Conservation (phyloP, 2,113 vertebrate species). For the Agapornis roseicollis region DNA sequence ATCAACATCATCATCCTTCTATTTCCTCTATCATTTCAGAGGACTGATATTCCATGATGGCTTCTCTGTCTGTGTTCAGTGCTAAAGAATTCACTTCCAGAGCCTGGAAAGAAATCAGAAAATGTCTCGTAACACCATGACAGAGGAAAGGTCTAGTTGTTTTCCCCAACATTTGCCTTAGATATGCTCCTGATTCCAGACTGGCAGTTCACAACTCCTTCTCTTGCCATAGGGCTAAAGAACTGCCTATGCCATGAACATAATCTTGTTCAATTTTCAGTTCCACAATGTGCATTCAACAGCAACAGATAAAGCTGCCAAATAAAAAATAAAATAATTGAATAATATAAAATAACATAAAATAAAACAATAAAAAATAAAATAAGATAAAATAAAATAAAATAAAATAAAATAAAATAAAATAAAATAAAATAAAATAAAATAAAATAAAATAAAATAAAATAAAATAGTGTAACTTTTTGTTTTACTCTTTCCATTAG, state of each 20-base stretch:
- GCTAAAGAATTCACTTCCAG: not conserved
- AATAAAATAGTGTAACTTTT: not conserved
- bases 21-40: not conserved
- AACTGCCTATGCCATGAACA: not conserved
- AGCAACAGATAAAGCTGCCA: not conserved
- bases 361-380: not conserved
- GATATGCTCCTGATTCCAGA: not conserved
- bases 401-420: too few relatives aligned
- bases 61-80: not conserved
- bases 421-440: too few relatives aligned
- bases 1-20: not conserved
- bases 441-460: too few relatives aligned
- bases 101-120: not conserved
- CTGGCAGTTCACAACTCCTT: not conserved
- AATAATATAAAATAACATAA: too few relatives aligned
- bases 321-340: not conserved
- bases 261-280: not conserved
- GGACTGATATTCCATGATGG: not conserved
- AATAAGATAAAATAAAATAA: too few relatives aligned
- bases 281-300: not conserved
- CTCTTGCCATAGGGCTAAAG: not conserved
- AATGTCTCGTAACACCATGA: not conserved
- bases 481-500: not conserved
- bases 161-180: not conserved
- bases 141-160: not conserved